Evolutionary conservation across 1,140 invertebrate species (phyloP), one percentile per base, ranked within the genome.

Genomic region (Atta cephalotes): DNA sequence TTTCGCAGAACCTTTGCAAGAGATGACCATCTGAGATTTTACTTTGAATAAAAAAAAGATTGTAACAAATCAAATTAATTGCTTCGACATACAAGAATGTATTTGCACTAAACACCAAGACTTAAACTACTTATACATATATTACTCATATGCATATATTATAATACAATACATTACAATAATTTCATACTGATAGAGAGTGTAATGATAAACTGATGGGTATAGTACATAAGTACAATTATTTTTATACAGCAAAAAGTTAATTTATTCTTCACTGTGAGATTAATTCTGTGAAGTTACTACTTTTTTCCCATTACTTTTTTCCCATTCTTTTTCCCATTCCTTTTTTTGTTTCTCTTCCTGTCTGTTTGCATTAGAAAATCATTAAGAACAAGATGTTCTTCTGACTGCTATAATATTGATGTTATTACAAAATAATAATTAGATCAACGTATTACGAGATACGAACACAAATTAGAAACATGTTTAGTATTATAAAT

Each of bases 31-130:
- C 71, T 18, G 25, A 35, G 18, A 74, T 82, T 39, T 60, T 45
- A 51, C 7, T 51, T 16, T 14, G 80, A 51, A 84, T 31, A 28
- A 76, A 71, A 31, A 74, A 49, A 31, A 31, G 14, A 74, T 49
- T 39, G 18, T 18, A 25, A 6, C 56, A 49, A 21, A 72, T 74
- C 14, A n/a, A 74, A 18, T n/a, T 62, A 74, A 49, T 62, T 60
- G 25, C 21, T 71, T 45, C 16, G 21, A 45, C 12, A 21, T 10
- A 10, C 6, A 58, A 31, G n/a, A 28, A n/a, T 12, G 31, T 16
- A 16, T 25, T 45, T 25, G 0, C 31, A 31, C 12, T 51, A 28
- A 31, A 35, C 3, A 66, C 25, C 21, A 51, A 79, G 58, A 16
- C 49, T 18, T 31, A 66, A 16, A 70, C n/a, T 31, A 66, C 9